These are phyloP conservation scores for Megaustenia siamemsis DNA, from an alignment of 2,888 invertebrate genomes.

Conservation along the genomic window DNA sequence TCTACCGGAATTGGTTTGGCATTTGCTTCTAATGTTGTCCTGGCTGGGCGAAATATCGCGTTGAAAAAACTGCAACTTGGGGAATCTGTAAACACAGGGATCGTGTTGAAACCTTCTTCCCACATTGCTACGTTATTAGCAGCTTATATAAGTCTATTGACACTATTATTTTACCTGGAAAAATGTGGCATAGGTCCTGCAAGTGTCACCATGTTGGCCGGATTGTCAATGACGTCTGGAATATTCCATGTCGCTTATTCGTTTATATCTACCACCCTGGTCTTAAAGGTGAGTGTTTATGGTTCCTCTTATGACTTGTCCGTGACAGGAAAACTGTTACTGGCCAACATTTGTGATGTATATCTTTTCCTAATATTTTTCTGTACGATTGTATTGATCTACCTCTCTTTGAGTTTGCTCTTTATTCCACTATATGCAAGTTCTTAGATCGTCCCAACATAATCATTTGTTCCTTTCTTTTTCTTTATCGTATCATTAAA, in stretches of 20 bases:
- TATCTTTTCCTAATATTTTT: too few species aligned
- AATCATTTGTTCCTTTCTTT: too few species aligned
- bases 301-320: neutral
- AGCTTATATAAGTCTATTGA: neutral
- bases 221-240: constrained; percentile 49
- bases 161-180: neutral
- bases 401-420: too few species aligned
- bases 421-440: too few species aligned
- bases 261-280: constrained; percentile 59
- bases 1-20: constrained; percentile 47
- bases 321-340: too few species aligned
- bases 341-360: too few species aligned
- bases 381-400: too few species aligned
- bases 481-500: too few species aligned
- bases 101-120: neutral
- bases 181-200: neutral
- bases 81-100: too few species aligned
- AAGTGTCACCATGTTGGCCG: neutral
- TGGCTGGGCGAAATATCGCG: constrained; percentile 59
- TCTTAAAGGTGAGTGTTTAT: constrained; percentile 40
- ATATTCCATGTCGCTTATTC: constrained; percentile 63
- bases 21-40: constrained; percentile 60
- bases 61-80: constrained; percentile 54
- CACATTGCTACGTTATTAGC: neutral
- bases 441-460: too few species aligned